phyloP scores from a whole-genome alignment of 1,140 invertebrate species.

The Pygmarrhopalites habei region DNA sequence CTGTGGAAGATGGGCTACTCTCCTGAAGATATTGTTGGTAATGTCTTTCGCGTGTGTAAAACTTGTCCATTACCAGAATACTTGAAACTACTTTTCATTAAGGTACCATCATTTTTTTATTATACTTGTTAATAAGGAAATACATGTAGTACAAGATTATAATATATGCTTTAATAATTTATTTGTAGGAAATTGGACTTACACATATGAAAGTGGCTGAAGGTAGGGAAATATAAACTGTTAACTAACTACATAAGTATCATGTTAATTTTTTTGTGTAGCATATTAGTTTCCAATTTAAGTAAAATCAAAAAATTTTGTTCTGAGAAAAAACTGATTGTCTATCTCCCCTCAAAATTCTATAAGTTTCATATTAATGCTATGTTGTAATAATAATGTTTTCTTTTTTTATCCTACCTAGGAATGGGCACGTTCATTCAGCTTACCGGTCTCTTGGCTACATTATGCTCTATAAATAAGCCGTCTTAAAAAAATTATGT shows the following conservation, averaged over 20 bases:
- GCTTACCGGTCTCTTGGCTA: slow-evolving; percentile 76
- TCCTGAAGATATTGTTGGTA: slow-evolving; percentile 90
- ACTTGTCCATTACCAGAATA: slow-evolving; percentile 70
- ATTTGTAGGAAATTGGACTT: slow-evolving; percentile 76
- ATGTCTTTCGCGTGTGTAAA: slow-evolving; percentile 90
- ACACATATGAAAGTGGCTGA: slow-evolving; percentile 86
- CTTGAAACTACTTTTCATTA: slow-evolving; percentile 79
- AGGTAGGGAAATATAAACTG: too few species aligned
- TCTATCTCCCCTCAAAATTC: too few species aligned
- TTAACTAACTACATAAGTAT: too few species aligned
- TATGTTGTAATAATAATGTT: too few species aligned
- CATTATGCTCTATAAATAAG: slow-evolving; percentile 46
- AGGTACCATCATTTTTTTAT: slow-evolving; percentile 48
- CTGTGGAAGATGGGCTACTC: slow-evolving; percentile 91
- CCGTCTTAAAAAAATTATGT: not conserved
- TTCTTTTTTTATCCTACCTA: too few species aligned
- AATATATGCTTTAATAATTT: slow-evolving; percentile 36
- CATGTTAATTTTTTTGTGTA: too few species aligned
- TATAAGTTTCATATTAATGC: too few species aligned
- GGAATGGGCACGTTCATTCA: slow-evolving; percentile 79
- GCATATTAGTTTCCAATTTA: too few species aligned
- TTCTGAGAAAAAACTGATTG: too few species aligned
- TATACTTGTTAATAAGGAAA: slow-evolving; percentile 18
- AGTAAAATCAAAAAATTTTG: too few species aligned
- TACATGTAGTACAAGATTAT: not conserved